Conservation (phyloP, 2,888 invertebrate genomes). For the Tigriopus californicus region DNA sequence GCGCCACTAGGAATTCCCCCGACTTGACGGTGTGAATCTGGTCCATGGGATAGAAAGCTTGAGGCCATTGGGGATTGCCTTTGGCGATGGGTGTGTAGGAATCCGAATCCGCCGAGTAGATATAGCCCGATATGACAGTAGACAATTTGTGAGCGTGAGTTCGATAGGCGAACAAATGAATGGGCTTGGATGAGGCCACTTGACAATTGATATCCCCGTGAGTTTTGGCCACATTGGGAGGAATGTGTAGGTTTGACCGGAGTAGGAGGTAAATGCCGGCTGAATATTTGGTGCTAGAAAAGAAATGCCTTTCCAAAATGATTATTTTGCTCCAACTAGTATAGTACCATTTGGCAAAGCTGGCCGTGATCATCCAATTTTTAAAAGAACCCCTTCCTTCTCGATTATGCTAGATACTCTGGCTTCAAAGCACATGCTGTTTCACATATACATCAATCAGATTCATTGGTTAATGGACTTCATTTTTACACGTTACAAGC, state of each 20-base stretch:
- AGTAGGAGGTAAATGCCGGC: constrained; percentile 29
- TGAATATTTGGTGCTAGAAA: constrained; percentile 22
- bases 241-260: constrained; percentile 24
- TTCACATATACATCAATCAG: no score
- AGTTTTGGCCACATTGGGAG: constrained; percentile 26
- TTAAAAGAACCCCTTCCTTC: no score
- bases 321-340: no score
- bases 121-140: constrained; percentile 29
- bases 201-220: constrained; percentile 33
- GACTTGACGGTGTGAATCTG: constrained; percentile 27
- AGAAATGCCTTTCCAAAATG: no score
- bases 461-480: no score
- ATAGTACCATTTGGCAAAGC: no score
- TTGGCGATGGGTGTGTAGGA: constrained; percentile 24
- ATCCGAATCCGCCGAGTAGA: constrained; percentile 22
- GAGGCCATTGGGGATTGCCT: constrained; percentile 41
- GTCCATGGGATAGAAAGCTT: constrained; percentile 36
- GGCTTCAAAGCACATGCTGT: no score
- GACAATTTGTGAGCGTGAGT: constrained; percentile 37
- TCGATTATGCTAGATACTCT: no score
- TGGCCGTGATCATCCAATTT: no score
- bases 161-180: constrained; percentile 36
- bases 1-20: constrained; percentile 32
- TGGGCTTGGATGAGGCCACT: constrained; percentile 25
- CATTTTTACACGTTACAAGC: no score